Base-by-base conservation (phyloP, 2,113 vertebrate species). In the Oreotrochilus melanogaster region DNA sequence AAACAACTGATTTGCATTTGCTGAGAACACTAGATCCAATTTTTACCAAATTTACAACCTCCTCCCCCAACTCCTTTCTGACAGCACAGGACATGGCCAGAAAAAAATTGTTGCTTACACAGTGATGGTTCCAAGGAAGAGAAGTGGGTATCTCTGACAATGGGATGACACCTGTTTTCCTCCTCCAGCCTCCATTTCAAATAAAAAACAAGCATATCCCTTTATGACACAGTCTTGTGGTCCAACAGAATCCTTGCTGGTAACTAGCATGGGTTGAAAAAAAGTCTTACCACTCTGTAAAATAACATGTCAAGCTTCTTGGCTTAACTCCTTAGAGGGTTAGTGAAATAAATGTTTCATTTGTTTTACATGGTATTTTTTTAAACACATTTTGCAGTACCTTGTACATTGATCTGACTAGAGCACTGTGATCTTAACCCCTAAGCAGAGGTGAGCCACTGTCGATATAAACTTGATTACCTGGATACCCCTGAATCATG, bases 1-100 rank as follows among this genome's bases (percentile, higher is more conserved):
- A 97, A 98, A 97, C 84, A 96, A 94, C 66, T 89, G 89, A 97
- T 97, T 93, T 97, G 64, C 94, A 94, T 97, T 95, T 94, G 84
- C n/a, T 75, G 61, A 85, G 86, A 86, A 94, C 66, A 91, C 70
- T 67, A 66, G 42, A 82, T 85, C 91, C 69, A 70, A 22, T 73
- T 93, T 73, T 89, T 92, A 64, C 83, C 73, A 86, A 96, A 96
- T 10, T 83, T 66, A 90, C 30, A 33, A 17, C 33, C 39, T 87
- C 37, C n/a, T 90, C 82, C 45, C 43, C 18, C 9, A 85, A 54
- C 79, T 71, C 14, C 17, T 74, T 94, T 74, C 64, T 50, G 51
- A 54, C 37, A 62, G 43, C 18, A 14, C 2, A 54, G 42, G 78
- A 7, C 21, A 90, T 53, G 30, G 53, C 57, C 67, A 79, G 25